Evolutionary conservation across 2,888 invertebrate species (phyloP).

Genomic region (Habroteleia sp.): DNA sequence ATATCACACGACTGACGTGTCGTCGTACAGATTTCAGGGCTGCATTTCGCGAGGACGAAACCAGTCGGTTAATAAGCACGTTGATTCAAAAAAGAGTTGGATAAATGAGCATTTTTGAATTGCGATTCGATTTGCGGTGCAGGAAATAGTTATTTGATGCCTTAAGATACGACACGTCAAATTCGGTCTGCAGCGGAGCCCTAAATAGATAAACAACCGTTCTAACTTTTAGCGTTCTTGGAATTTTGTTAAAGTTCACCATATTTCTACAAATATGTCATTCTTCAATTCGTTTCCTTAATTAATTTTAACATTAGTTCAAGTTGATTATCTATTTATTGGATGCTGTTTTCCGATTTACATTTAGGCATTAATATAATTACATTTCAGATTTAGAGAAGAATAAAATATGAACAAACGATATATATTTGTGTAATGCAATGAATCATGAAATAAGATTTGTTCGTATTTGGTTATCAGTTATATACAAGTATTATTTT

Average conservation of each 20-base stretch:
- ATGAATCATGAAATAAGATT: too few species aligned
- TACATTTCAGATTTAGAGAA: background rate
- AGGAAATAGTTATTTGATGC: background rate
- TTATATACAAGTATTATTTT: constrained; percentile 9
- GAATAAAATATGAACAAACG: too few species aligned
- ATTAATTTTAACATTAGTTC: too few species aligned
- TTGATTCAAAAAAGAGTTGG: constrained; percentile 18
- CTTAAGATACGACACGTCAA: background rate
- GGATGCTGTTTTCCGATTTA: constrained; percentile 48
- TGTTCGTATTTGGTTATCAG: background rate
- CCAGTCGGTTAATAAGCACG: constrained; percentile 25
- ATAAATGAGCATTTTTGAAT: constrained; percentile 29
- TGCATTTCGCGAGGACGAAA: constrained; percentile 48
- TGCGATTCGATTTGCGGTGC: background rate
- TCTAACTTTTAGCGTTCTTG: constrained; percentile 47
- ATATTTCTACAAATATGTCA: too few species aligned
- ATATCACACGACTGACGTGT: constrained; percentile 42
- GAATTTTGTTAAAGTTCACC: constrained; percentile 18
- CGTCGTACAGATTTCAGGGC: constrained; percentile 38
- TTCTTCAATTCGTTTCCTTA: too few species aligned
- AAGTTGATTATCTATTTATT: constrained; percentile 50
- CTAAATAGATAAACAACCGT: constrained; percentile 71
- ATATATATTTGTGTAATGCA: too few species aligned
- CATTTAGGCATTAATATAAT: background rate
- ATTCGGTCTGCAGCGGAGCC: constrained; percentile 73